phyloP scores from a whole-genome alignment of 2,888 invertebrate species.

The Catotricha subobsoleta region DNA sequence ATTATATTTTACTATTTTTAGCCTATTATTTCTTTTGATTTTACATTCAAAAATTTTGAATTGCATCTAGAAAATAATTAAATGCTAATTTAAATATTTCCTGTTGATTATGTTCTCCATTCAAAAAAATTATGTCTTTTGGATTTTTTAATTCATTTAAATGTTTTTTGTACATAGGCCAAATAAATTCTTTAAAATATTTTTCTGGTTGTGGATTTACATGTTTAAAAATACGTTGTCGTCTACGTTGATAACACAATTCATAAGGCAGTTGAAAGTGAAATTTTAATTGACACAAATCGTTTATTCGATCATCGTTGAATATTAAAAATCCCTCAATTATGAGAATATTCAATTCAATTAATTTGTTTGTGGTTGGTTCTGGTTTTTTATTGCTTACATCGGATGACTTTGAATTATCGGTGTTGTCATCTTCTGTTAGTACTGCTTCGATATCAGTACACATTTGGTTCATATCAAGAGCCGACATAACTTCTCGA shows the following conservation, averaged over 20 bases:
- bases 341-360: conserved; percentile 36
- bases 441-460: conserved; percentile 30
- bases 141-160: conserved; percentile 22
- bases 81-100: too few species aligned
- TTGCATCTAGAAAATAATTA: too few species aligned
- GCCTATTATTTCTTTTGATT: too few species aligned
- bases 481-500: conserved; percentile 50
- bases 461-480: conserved; percentile 56
- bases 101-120: conserved; percentile 9
- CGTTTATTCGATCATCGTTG: conserved; percentile 43
- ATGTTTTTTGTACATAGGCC: conserved; percentile 62
- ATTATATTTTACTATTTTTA: too few species aligned
- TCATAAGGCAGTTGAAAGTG: conserved; percentile 51
- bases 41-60: too few species aligned
- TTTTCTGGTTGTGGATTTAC: conserved; percentile 54
- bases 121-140: not conserved
- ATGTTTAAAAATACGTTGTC: conserved; percentile 53
- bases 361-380: not conserved
- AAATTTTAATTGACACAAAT: conserved; percentile 53
- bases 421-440: not conserved
- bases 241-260: conserved; percentile 45
- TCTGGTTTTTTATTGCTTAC: too few species aligned
- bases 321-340: conserved; percentile 63
- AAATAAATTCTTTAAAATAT: conserved; percentile 73
- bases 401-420: conserved; percentile 9